Evolutionary conservation across 2,797 vertebrate genomes (phyloP).

Genomic region (Schizopygopsis pylzovi): DNA sequence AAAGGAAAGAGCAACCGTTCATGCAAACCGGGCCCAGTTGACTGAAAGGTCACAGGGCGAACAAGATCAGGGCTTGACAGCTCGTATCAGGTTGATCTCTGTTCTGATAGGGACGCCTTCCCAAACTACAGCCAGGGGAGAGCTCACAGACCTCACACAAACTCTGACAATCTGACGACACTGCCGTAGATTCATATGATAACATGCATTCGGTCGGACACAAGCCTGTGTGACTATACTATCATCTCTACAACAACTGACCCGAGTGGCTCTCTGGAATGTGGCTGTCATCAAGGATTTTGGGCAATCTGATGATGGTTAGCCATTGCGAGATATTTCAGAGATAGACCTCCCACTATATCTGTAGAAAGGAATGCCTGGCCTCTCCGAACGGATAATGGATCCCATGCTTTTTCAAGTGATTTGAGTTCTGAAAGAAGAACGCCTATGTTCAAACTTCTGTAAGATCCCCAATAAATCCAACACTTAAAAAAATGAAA

Average conservation of each 20-base stretch:
- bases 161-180: not conserved
- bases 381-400: conserved; percentile 72
- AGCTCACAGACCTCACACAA: conserved; percentile 17
- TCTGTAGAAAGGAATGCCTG: conserved; percentile 72
- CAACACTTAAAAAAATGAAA: not conserved
- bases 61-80: conserved; percentile 49
- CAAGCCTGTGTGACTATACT: not conserved
- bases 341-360: conserved; percentile 74
- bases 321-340: conserved; percentile 73
- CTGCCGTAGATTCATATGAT: conserved; percentile 16
- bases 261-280: conserved; percentile 60
- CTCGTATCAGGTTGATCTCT: conserved; percentile 62
- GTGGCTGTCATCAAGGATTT: conserved; percentile 65
- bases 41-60: conserved; percentile 75
- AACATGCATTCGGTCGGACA: not conserved
- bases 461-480: conserved; percentile 37
- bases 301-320: conserved; percentile 77
- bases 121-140: conserved; percentile 55
- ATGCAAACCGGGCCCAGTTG: conserved; percentile 77
- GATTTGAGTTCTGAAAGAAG: conserved; percentile 67
- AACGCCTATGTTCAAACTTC: conserved; percentile 16
- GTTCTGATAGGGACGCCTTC: conserved; percentile 57
- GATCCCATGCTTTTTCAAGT: conserved; percentile 68
- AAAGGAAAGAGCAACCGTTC: conserved; percentile 66
- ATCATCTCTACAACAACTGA: conserved; percentile 42